These are phyloP conservation scores for Syrrhaptes paradoxus DNA, from an alignment of 2,113 vertebrate genomes.

Conservation along the genomic window DNA sequence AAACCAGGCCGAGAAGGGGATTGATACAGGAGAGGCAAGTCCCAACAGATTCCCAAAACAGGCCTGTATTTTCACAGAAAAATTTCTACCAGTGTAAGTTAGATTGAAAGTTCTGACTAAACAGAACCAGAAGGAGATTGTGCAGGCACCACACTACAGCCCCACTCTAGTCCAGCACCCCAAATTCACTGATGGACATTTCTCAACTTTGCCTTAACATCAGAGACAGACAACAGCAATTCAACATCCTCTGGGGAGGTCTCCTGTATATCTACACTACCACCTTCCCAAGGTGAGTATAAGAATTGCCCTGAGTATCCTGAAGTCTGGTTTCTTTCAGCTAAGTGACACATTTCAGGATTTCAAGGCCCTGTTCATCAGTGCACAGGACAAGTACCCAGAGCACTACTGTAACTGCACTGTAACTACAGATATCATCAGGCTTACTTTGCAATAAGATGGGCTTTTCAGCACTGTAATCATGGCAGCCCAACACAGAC, in stretches of 20 bases:
- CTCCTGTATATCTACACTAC: neutral
- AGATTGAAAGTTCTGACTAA: neutral
- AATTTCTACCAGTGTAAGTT: too few species aligned
- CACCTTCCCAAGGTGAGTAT: neutral
- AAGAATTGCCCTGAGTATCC: neutral
- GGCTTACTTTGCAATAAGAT: neutral
- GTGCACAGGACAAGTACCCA: neutral
- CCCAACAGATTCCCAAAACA: neutral
- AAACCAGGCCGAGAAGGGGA: neutral
- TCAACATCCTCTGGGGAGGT: neutral
- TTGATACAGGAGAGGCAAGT: neutral
- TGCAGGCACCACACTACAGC: neutral
- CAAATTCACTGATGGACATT: neutral
- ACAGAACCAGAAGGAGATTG: neutral
- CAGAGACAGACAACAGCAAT: neutral
- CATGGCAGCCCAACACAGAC: neutral
- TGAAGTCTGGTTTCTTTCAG: neutral
- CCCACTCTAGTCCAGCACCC: neutral
- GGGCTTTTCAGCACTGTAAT: neutral
- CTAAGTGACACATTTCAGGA: neutral
- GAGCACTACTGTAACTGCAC: neutral
- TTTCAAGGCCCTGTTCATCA: neutral
- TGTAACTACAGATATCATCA: neutral
- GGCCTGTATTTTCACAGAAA: neutral
- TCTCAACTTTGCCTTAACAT: neutral